Conservation (phyloP, 92 coral and sea anemone species). For the Parazoanthus atlanticus region DNA sequence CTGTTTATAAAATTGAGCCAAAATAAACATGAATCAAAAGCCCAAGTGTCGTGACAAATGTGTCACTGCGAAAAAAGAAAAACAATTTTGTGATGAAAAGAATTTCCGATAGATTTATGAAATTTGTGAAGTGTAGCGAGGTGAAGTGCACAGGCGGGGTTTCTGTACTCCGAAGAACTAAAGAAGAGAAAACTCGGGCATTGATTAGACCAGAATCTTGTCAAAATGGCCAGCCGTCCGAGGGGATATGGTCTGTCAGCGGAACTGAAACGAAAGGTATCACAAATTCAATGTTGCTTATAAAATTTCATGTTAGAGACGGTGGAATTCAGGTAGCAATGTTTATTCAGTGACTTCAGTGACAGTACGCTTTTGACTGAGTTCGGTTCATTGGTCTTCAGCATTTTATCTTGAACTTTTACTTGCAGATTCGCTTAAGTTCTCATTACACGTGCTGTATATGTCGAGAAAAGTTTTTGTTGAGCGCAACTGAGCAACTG, state of each 20-base stretch:
- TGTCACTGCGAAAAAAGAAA: neutral
- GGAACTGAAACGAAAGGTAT: conserved; percentile 28
- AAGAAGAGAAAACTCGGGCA: neutral
- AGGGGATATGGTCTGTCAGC: conserved; percentile 16
- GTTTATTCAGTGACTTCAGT: neutral
- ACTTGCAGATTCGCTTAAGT: neutral
- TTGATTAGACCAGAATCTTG: neutral
- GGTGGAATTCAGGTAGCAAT: neutral
- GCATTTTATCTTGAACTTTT: neutral
- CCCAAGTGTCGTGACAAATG: neutral
- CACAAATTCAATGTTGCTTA: neutral
- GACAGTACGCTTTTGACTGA: too few species aligned
- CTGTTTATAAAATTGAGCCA: neutral
- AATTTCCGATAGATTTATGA: neutral
- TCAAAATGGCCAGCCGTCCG: conserved; percentile 23
- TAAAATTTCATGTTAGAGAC: neutral
- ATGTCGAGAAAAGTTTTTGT: neutral
- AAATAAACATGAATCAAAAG: neutral
- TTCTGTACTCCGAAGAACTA: neutral
- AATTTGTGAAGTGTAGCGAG: neutral
- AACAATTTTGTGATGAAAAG: conserved; percentile 6
- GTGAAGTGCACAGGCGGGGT: neutral
- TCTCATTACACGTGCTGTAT: neutral
- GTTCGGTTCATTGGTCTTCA: neutral
- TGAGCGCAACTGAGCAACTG: neutral